Conservation (phyloP, 53 echinoderm and acorn worm genomes). For the Echinometra lucunter region DNA sequence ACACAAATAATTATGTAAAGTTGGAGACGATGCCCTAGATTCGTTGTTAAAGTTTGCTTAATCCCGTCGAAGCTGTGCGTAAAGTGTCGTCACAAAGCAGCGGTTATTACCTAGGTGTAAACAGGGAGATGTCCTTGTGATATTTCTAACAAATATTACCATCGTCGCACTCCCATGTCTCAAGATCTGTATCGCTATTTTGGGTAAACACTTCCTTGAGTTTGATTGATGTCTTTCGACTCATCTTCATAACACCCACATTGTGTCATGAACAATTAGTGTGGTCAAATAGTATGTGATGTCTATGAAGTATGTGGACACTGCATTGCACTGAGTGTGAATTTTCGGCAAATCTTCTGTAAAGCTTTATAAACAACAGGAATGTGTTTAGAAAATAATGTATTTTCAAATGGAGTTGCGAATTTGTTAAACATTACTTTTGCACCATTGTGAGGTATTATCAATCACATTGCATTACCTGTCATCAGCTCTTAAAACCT, state of each 20-base stretch:
- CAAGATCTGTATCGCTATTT: background rate
- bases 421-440: too few species aligned
- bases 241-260: background rate
- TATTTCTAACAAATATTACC: constrained; percentile 2
- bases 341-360: too few species aligned
- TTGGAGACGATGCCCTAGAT: too few species aligned
- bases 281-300: too few species aligned
- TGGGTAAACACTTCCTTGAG: background rate
- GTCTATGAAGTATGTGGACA: too few species aligned
- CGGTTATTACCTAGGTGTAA: background rate
- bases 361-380: too few species aligned
- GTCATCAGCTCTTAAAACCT: too few species aligned
- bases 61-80: background rate
- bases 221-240: background rate
- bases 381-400: too few species aligned
- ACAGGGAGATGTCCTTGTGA: background rate
- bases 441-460: too few species aligned
- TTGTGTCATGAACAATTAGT: background rate
- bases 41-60: too few species aligned
- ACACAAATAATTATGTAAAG: background rate
- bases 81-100: constrained; percentile 17
- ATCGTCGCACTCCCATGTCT: background rate
- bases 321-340: background rate
- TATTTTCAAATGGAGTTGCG: too few species aligned
- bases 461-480: too few species aligned